Conservation (phyloP, 2,113 vertebrate genomes). For the Coracopsis vasa region DNA sequence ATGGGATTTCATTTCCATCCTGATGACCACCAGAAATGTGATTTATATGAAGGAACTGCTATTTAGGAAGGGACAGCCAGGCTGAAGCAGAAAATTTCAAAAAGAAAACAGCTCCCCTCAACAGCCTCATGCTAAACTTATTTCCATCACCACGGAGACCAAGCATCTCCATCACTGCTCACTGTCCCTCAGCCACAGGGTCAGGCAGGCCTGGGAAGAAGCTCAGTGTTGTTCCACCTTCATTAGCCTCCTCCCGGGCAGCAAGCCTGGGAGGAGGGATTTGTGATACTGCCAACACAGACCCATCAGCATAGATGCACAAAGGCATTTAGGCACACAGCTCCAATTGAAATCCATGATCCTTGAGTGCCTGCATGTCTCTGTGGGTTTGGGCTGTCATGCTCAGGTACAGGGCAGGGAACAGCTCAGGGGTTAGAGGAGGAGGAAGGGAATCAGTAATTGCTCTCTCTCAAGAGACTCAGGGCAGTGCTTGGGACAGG, state of each 20-base stretch:
- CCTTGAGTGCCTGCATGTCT: not conserved
- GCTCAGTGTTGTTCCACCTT: not conserved
- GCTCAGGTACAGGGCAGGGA: not conserved
- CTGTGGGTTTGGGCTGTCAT: not conserved
- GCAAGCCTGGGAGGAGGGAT: not conserved
- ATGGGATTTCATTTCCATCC: not conserved
- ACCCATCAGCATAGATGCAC: not conserved
- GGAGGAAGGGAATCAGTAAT: not conserved
- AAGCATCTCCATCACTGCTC: accelerated
- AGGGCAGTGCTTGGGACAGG: not conserved
- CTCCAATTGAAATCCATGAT: accelerated
- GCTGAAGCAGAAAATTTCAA: not conserved
- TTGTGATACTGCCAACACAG: accelerated
- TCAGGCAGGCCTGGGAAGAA: not conserved
- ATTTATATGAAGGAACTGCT: not conserved
- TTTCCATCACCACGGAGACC: accelerated
- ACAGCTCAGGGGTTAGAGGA: not conserved
- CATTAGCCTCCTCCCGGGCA: not conserved
- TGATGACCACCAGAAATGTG: accelerated
- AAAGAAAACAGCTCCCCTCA: not conserved
- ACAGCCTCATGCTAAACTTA: not conserved
- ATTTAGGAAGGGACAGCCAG: not conserved
- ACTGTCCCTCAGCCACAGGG: accelerated
- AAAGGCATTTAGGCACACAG: not conserved
- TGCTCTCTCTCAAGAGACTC: not conserved